These are phyloP conservation scores for Atherinosoma microstoma DNA, from an alignment of 2,797 vertebrate genomes.

Conservation along the genomic window DNA sequence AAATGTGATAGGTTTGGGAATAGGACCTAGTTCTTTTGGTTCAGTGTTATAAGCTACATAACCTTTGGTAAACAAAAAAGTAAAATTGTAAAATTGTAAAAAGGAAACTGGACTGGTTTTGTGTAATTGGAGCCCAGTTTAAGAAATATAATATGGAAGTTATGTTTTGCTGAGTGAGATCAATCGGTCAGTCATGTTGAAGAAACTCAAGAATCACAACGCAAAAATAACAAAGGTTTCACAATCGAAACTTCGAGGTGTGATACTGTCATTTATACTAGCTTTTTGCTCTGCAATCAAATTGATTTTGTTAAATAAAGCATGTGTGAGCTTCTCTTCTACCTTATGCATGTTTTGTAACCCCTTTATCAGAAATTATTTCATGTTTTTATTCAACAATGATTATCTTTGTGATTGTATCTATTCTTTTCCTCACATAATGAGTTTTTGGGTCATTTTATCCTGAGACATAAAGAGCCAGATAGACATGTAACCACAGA, in stretches of 20 bases:
- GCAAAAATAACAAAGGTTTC: too few relatives aligned
- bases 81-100: not conserved
- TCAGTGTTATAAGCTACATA: not conserved
- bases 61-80: too few relatives aligned
- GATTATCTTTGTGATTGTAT: not conserved
- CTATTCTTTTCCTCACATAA: not conserved
- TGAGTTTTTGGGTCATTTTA: not conserved
- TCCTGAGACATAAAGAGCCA: not conserved
- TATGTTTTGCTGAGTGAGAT: too few relatives aligned
- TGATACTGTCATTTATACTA: not conserved
- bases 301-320: not conserved
- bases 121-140: not conserved
- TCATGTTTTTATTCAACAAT: not conserved
- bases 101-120: not conserved
- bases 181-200: too few relatives aligned
- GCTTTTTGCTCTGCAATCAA: not conserved
- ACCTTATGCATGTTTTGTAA: not conserved
- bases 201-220: too few relatives aligned
- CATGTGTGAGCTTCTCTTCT: not conserved
- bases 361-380: not conserved
- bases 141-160: too few relatives aligned
- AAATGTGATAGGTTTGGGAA: not conserved
- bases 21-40: not conserved
- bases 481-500: too few relatives aligned
- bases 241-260: not conserved